Percentiles rank a stretch among this genome's conserved stretches.
Evolutionary conservation across 1,140 invertebrate species (phyloP).

Genomic region (Plectrocnemia conspersa): DNA sequence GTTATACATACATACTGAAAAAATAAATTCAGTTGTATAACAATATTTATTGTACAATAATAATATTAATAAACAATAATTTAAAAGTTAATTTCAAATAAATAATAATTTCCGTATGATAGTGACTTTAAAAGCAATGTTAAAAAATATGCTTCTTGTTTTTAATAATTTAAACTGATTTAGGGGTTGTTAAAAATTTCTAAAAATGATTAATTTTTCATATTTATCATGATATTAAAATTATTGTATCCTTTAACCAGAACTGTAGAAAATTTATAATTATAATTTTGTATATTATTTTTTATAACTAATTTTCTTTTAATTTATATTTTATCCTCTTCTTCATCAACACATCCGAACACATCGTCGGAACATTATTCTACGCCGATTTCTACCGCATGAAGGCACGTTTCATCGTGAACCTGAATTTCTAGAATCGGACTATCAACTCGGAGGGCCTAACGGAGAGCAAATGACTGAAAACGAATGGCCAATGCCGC

Average conservation of each 20-base stretch:
- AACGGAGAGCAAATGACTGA: conserved; percentile 15
- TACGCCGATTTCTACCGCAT: not conserved
- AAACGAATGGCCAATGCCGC: conserved; percentile 26
- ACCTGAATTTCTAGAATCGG: conserved; percentile 34
- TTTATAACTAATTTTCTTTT: conserved; percentile 13
- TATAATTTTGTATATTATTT: conserved; percentile 3
- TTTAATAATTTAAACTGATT: too few species aligned
- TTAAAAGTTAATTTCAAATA: too few species aligned
- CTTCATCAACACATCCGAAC: conserved; percentile 11
- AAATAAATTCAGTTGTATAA: too few species aligned
- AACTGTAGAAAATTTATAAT: not conserved
- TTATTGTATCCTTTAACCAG: not conserved
- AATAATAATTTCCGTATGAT: too few species aligned
- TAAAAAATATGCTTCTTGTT: too few species aligned
- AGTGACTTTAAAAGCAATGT: too few species aligned
- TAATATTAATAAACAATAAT: too few species aligned
- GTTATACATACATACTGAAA: too few species aligned
- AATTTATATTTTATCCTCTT: conserved; percentile 18
- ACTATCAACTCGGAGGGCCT: conserved; percentile 26
- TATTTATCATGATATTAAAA: not conserved
- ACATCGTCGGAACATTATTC: too few species aligned
- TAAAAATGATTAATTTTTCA: conserved; percentile 1
- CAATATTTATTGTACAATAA: too few species aligned
- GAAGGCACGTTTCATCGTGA: conserved; percentile 34
- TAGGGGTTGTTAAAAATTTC: too few species aligned